Conservation (phyloP, 2,797 vertebrate genomes). For the Miichthys miiuy region DNA sequence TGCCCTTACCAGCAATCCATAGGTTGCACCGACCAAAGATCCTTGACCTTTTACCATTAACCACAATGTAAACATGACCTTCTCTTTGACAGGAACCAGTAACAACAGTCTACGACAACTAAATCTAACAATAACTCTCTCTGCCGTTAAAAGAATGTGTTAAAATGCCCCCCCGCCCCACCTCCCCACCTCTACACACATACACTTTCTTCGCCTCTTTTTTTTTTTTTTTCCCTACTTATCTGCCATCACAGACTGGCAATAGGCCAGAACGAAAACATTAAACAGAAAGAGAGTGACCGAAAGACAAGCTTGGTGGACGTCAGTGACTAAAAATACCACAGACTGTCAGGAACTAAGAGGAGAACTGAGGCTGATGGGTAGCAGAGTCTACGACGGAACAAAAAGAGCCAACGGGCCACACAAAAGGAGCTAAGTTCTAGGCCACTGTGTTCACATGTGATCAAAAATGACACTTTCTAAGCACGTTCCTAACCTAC, state of each 20-base stretch:
- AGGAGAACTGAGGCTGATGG: conserved; percentile 68
- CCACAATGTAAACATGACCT: conserved; percentile 79
- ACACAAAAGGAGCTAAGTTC: conserved; percentile 79
- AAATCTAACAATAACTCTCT: conserved; percentile 76
- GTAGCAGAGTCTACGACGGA: conserved; percentile 66
- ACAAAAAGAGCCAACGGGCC: conserved; percentile 56
- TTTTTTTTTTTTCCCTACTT: conserved; percentile 30
- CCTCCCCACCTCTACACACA: conserved; percentile 26
- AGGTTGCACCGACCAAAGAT: conserved; percentile 90
- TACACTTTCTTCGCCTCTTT: conserved; percentile 45
- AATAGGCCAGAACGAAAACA: conserved; percentile 72
- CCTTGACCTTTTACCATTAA: conserved; percentile 71
- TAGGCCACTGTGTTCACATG: conserved; percentile 80
- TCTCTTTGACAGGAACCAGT: conserved; percentile 73
- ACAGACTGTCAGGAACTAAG: conserved; percentile 65
- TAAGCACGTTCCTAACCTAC: conserved; percentile 77
- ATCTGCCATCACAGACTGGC: conserved; percentile 65
- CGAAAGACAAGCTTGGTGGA: conserved; percentile 60
- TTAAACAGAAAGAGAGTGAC: conserved; percentile 74
- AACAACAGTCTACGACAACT: conserved; percentile 73
- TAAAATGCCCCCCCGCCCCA: conserved; percentile 46
- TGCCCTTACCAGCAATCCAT: conserved; percentile 91
- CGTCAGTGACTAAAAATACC: conserved; percentile 75
- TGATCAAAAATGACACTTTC: conserved; percentile 72
- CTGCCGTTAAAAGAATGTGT: conserved; percentile 65